Base-by-base conservation (phyloP, 2,113 vertebrate species). In the Hirundichthys speculiger region DNA sequence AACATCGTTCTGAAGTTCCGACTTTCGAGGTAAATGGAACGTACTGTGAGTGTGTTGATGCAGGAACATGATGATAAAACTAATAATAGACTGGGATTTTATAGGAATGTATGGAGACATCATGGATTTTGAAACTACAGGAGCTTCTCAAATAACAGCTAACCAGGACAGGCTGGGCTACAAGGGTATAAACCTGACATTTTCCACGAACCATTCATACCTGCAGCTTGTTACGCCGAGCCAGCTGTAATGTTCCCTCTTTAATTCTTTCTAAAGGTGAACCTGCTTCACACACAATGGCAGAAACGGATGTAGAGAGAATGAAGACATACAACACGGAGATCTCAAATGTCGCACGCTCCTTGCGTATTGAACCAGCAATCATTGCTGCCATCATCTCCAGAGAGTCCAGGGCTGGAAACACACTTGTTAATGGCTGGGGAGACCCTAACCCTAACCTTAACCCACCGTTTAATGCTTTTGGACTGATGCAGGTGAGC, bases 331-430 rank as follows among this genome's bases (percentile, higher is more conserved):
- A 79, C 69, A 82, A 16, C 15, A 0, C 4, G 0, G 65, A 13
- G 9, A 87, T 89, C 53, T 12, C 3, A 0, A 11, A 0, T 0
- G 87, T 82, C 10, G 87, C 51, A 24, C 0, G 0, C 0, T 13
- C 40, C 1, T 2, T 38, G 7, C 45, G 21, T 3, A 49, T 87
- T 0, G 73, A 67, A 12, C 76, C 87, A 11, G 78, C 78, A 30
- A 30, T 89, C 19, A 86, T 87, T 14, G 85, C 85, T 49, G 87
- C 25, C 55, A 89, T 89, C 80, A 86, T 87, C 58, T 89, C 87
- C 52, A 82, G 85, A 76, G 74, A 84, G 51, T 86, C 80, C 65
- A 69, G 87, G 48, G 87, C 80, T 40, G 85, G 87, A 63, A 84
- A 76, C 1, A 1, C 0, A 1, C 22, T 84, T 2, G 0, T 5